Conservation (phyloP, 2,888 invertebrate genomes). For the Drosophila parthenogenetica region DNA sequence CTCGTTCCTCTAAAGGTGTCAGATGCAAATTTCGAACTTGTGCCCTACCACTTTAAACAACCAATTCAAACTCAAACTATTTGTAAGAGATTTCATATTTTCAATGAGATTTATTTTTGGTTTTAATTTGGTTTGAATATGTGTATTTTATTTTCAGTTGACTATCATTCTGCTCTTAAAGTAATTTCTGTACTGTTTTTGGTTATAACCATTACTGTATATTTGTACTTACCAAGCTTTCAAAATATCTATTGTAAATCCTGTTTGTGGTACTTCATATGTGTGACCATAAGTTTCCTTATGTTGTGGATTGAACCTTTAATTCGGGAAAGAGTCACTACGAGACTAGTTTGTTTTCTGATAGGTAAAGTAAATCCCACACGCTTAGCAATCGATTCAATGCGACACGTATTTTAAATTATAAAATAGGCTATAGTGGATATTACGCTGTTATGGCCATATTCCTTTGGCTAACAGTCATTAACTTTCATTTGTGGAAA, state of each 20-base stretch:
- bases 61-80: not conserved
- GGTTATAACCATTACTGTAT: conserved; percentile 86
- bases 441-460: conserved; percentile 91
- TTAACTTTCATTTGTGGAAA: conserved; percentile 93
- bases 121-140: too few relatives aligned
- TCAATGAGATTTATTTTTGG: too few relatives aligned
- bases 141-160: too few relatives aligned
- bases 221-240: conserved; percentile 19
- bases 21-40: conserved; percentile 2
- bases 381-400: too few relatives aligned
- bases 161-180: conserved; percentile 81
- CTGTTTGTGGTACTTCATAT: conserved; percentile 13
- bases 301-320: conserved; percentile 2
- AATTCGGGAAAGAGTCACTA: too few relatives aligned
- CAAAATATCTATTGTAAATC: conserved; percentile 1
- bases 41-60: not conserved
- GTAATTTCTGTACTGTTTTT: conserved; percentile 89
- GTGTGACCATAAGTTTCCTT: conserved; percentile 11
- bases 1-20: conserved; percentile 2
- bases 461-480: conserved; percentile 93
- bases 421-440: conserved; percentile 62
- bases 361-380: conserved; percentile 3
- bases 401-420: too few relatives aligned
- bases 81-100: too few relatives aligned
- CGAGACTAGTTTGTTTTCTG: too few relatives aligned